These are phyloP conservation scores for Hemiscyllium ocellatum DNA, from an alignment of 2,113 vertebrate genomes.

Conservation along the genomic window DNA sequence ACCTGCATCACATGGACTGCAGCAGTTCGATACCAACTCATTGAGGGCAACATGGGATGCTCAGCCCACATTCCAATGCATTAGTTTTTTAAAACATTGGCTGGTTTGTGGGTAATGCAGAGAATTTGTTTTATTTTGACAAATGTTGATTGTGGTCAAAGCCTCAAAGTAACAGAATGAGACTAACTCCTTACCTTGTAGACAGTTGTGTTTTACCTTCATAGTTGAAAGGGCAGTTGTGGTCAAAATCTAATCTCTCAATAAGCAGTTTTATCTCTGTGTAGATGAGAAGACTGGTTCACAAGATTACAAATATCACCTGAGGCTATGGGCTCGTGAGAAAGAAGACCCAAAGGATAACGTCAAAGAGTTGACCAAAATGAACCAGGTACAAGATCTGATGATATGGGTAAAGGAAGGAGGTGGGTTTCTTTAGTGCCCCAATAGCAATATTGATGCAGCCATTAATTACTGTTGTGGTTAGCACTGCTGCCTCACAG, in stretches of 20 bases:
- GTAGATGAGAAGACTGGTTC: slow-evolving; percentile 72
- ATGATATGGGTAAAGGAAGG: not conserved
- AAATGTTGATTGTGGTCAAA: not conserved
- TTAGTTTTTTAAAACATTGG: not conserved
- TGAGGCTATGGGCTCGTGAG: slow-evolving; percentile 88
- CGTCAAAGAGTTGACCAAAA: slow-evolving; percentile 88
- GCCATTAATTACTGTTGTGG: not conserved
- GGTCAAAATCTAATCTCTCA: slow-evolving; percentile 16
- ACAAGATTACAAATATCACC: slow-evolving; percentile 86
- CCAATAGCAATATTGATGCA: not conserved
- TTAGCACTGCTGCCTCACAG: no score
- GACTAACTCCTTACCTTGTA: not conserved
- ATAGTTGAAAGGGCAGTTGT: not conserved
- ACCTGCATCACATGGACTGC: no score
- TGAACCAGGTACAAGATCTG: slow-evolving; percentile 79
- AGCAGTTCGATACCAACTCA: no score
- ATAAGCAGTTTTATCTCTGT: slow-evolving; percentile 4
- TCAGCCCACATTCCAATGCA: no score
- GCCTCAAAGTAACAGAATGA: not conserved
- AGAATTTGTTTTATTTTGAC: not conserved
- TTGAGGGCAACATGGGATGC: no score
- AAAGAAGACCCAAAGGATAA: slow-evolving; percentile 81
- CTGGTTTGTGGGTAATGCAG: not conserved
- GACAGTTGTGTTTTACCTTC: not conserved
- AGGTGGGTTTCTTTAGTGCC: not conserved